These are phyloP conservation scores for Chelidonichthys spinosus DNA, from an alignment of 2,797 vertebrate species.

Conservation along the genomic window DNA sequence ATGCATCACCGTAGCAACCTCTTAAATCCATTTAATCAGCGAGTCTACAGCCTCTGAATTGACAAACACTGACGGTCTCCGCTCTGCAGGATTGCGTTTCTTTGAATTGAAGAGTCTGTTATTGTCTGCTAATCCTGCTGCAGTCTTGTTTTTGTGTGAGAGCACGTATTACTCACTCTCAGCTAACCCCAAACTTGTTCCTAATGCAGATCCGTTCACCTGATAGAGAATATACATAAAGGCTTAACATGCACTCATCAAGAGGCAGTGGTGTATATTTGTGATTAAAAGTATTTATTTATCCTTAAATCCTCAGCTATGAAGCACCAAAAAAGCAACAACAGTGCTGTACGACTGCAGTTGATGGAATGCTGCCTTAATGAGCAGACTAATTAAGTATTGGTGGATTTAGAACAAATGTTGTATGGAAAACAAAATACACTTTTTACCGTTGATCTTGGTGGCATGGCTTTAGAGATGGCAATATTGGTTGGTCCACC, in stretches of 20 bases:
- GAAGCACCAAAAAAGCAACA: background rate
- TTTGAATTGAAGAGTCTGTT: constrained; percentile 43
- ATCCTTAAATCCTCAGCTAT: constrained; percentile 18
- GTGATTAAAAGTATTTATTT: constrained; percentile 2
- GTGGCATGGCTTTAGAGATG: background rate
- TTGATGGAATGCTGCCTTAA: background rate
- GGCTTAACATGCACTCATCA: constrained; percentile 8
- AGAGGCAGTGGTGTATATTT: constrained; percentile 2
- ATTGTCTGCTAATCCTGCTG: constrained; percentile 54
- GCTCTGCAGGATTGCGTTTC: constrained; percentile 58
- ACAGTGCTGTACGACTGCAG: background rate
- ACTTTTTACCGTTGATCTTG: background rate
- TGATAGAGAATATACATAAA: constrained; percentile 22
- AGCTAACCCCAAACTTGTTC: constrained; percentile 29
- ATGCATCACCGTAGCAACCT: constrained; percentile 30
- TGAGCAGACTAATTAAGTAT: background rate
- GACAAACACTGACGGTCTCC: constrained; percentile 56
- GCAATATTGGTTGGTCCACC: background rate
- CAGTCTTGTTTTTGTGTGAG: constrained; percentile 27
- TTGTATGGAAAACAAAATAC: background rate
- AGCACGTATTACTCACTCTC: constrained; percentile 53
- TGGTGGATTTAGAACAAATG: constrained; percentile 1
- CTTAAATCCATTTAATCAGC: constrained; percentile 69
- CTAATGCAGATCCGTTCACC: background rate
- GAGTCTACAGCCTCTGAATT: constrained; percentile 54